These are phyloP conservation scores for Cerceris ruficornis DNA, from an alignment of 2,888 invertebrate species.

Conservation along the genomic window DNA sequence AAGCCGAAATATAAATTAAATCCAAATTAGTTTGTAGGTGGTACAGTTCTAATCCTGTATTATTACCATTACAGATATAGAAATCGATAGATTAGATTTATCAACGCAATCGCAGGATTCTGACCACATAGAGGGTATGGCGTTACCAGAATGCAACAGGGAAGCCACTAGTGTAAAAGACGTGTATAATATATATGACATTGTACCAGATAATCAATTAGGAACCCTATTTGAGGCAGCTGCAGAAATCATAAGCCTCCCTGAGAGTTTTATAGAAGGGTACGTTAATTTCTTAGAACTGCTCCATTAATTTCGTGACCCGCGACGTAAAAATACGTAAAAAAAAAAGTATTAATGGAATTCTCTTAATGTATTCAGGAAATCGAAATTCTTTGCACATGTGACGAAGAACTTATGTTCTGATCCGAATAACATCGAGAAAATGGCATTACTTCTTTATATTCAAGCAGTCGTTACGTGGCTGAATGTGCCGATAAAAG, in stretches of 20 bases:
- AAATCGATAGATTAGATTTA: slow-evolving; percentile 53
- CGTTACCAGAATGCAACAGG: slow-evolving; percentile 74
- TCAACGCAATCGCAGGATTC: slow-evolving; percentile 41
- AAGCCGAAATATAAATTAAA: slow-evolving; percentile 4
- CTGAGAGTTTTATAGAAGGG: slow-evolving; percentile 49
- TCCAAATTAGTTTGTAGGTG: background rate
- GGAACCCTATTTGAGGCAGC: slow-evolving; percentile 67
- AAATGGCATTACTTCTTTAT: slow-evolving; percentile 73
- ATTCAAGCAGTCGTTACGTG: slow-evolving; percentile 70
- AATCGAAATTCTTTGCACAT: slow-evolving; percentile 65
- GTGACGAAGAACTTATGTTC: slow-evolving; percentile 56
- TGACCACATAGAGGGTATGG: slow-evolving; percentile 52
- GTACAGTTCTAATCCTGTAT: slow-evolving; percentile 21
- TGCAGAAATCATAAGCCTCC: slow-evolving; percentile 59
- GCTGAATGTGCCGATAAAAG: slow-evolving; percentile 71
- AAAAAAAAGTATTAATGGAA: slow-evolving; percentile 7
- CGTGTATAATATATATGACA: slow-evolving; percentile 77
- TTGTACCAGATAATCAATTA: slow-evolving; percentile 74
- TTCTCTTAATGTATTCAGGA: slow-evolving; percentile 48
- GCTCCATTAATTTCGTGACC: background rate
- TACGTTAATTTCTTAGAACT: slow-evolving; percentile 44
- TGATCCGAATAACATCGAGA: slow-evolving; percentile 58
- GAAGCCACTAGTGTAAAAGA: slow-evolving; percentile 71
- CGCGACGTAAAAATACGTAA: background rate
- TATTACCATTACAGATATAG: slow-evolving; percentile 88